Percentiles rank a stretch among this genome's conserved stretches.
Conservation (phyloP, 2,888 invertebrate species). For the Drosophila colorata region DNA sequence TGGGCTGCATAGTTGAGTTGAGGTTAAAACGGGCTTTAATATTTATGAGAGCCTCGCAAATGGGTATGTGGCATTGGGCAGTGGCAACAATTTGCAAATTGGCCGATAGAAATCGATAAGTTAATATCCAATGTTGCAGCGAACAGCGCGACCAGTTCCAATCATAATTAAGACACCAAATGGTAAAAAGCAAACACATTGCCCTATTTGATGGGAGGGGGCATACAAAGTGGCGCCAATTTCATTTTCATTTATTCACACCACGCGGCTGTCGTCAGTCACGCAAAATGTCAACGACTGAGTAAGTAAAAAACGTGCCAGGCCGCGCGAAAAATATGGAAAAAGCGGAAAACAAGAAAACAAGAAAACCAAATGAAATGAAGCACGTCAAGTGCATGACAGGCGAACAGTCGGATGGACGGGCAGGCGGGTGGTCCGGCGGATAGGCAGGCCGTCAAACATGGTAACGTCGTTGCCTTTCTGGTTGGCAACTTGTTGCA, state of each 20-base stretch:
- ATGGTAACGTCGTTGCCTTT: conserved; percentile 24
- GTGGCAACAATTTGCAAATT: conserved; percentile 44
- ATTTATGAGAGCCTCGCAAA: neutral
- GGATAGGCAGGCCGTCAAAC: conserved; percentile 30
- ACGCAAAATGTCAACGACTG: conserved; percentile 79
- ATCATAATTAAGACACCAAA: conserved; percentile 76
- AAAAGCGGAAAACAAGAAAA: conserved; percentile 57
- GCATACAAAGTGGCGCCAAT: conserved; percentile 62
- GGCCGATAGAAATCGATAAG: conserved; percentile 55
- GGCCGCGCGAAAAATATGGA: conserved; percentile 71
- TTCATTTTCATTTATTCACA: conserved; percentile 78
- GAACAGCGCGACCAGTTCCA: conserved; percentile 46
- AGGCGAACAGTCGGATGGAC: conserved; percentile 9
- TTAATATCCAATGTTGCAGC: conserved; percentile 43
- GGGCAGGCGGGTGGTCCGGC: neutral
- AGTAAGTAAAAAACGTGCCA: conserved; percentile 76
- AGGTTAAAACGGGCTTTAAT: neutral
- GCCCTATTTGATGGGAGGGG: conserved; percentile 39
- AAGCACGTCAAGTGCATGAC: conserved; percentile 74
- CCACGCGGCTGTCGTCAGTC: conserved; percentile 80
- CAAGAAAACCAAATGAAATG: conserved; percentile 68
- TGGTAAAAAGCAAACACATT: conserved; percentile 64
- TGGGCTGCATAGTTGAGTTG: neutral
- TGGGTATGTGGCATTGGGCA: conserved; percentile 1
- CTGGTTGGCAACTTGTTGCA: conserved; percentile 65